These are phyloP conservation scores for Anoura caudifer DNA, from an alignment of 2,113 vertebrate genomes.

Conservation along the genomic window DNA sequence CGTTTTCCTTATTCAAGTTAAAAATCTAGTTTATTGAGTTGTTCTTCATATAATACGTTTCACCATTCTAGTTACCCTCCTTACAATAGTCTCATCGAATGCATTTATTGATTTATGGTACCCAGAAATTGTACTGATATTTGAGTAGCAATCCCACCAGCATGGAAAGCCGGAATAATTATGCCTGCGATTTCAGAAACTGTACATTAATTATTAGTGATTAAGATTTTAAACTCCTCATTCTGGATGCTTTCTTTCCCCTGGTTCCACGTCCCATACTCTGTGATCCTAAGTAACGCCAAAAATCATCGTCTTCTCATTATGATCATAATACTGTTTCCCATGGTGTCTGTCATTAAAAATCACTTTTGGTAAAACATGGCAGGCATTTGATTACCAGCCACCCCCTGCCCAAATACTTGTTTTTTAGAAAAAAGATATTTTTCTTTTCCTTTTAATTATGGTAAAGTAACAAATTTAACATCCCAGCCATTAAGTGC, in stretches of 20 bases:
- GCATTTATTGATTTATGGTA: not conserved
- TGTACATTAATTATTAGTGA: not conserved
- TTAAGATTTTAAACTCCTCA: not conserved
- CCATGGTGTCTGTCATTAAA: not conserved
- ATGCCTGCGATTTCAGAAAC: not conserved
- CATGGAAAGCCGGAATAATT: not conserved
- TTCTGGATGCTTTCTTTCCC: not conserved
- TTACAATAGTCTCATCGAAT: not conserved
- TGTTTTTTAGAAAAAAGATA: not conserved
- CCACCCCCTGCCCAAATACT: not conserved
- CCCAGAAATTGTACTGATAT: not conserved
- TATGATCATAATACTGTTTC: not conserved
- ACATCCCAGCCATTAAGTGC: not conserved
- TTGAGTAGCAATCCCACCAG: not conserved
- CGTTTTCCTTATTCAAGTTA: slow-evolving; percentile 9
- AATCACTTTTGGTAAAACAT: not conserved
- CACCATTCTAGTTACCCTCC: not conserved
- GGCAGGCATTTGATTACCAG: not conserved
- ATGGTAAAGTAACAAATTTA: not conserved
- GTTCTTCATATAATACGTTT: not conserved
- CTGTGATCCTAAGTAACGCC: not conserved
- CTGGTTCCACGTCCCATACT: not conserved
- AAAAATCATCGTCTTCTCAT: not conserved
- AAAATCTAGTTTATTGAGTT: not conserved
- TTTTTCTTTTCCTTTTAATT: not conserved